Base-by-base conservation (phyloP, 2,113 vertebrate species). In the Labeo rohita region DNA sequence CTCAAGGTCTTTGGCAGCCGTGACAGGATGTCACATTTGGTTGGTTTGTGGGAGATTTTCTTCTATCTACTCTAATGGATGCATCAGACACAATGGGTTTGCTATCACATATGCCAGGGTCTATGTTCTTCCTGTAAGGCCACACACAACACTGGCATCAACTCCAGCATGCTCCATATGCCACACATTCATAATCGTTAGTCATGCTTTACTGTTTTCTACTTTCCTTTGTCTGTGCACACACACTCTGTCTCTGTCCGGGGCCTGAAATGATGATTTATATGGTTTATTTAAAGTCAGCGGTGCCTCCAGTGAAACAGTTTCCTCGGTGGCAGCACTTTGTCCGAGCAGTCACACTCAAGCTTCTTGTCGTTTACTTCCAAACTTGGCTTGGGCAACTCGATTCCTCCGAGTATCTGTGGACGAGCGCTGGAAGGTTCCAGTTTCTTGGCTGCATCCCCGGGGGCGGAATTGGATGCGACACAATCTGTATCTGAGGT, bases 171-270 rank as follows among this genome's bases (percentile, higher is more conserved):
- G 28, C 68, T 73, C 81, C 80, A 70, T 70, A 83, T 83, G 80
- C 56, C 63, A 73, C 68, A 72, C 84, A 86, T 90, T 86, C 87
- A 80, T 77, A 86, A 77, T 85, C 77, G 84, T 90, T 88, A 90
- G 89, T 88, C 85, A 85, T 75, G 85, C 82, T 78, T 65, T 85
- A 85, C 73, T 87, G 84, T 88, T 73, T 82, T 84, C 68, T 77
- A 52, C 72, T 84, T 86, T 72, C 18, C 63, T 63, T 82, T 77
- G 70, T 52, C 49, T 72, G 12, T 49, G 36, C 56, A 66, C 66
- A 70, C 66, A 84, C 54, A 23, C 12, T 49, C 83, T 45, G 66
- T 80, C 66, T 79, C 28, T 21, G 79, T 84, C 52, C 59, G 8
- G 8, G 45, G 8, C 16, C 59, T 61, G 86, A 79, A 87, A 86